Base-by-base conservation (phyloP, 2,113 vertebrate genomes). In the Castor canadensis region DNA sequence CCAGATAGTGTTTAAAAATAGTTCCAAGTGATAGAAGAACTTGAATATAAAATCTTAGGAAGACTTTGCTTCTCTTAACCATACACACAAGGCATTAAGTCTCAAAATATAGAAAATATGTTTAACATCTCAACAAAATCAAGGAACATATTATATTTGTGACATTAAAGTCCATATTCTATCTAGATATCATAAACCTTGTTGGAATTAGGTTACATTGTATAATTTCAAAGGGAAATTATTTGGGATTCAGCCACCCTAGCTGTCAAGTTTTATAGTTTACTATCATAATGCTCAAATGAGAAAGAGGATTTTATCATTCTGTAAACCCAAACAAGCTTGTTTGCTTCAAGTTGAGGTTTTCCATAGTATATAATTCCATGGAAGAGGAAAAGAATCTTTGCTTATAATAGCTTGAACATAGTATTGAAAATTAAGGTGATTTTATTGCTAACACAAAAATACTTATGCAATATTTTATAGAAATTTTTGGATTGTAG, bases 1-100 rank as follows among this genome's bases (percentile, higher is more conserved):
- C 49, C 38, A 95, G 87, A 88, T 45, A 82, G 43, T 56, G 10
- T 94, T 96, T 86, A 94, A 95, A 97, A 97, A 85, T 77, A 95
- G 15, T 90, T 20, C 35, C 19, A 56, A 85, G 54, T 73, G 64
- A 95, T 49, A 52, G 54, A 93, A 90, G 12, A 43, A 9, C 15
- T 94, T 85, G 45, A 76, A 91, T 73, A 82, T 88, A 77, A 94
- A 94, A 87, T 72, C 32, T 62, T 49, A 17, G 12, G 32, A 69
- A 84, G 45, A 45, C 11, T 45, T 16, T 32, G 15, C 62, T 83
- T 49, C 32, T 77, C 40, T 52, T 77, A 67, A 69, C 81, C 38
- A 89, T 30, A 52, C 54, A 80, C 60, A 28, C 19, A 91, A 54
- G 13, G 7, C 6, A 71, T 75, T 47, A 88, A 77, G 26, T 8